Conservation (phyloP, 2,113 vertebrate species). For the Callipepla californica region DNA sequence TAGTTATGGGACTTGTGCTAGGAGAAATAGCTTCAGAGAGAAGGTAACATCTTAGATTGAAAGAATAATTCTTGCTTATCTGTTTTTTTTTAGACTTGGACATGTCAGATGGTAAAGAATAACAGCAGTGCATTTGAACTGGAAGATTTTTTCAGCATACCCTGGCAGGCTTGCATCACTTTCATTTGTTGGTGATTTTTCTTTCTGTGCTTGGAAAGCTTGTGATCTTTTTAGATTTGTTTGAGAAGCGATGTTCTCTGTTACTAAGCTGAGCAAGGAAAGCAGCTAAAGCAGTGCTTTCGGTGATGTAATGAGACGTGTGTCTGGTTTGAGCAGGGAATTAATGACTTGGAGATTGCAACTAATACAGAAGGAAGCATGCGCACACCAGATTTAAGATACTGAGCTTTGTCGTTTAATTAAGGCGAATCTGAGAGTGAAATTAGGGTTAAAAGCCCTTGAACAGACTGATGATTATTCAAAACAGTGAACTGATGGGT, state of each 20-base stretch:
- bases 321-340: constrained; percentile 2
- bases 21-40: neutral
- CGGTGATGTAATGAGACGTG: neutral
- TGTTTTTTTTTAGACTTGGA: neutral
- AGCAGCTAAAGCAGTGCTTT: neutral
- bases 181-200: neutral
- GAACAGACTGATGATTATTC: neutral
- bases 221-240: neutral
- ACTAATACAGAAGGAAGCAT: neutral
- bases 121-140: neutral
- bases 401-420: constrained; percentile 3
- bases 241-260: neutral
- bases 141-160: neutral
- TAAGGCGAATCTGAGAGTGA: constrained; percentile 5
- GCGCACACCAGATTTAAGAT: neutral
- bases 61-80: neutral
- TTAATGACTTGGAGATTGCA: constrained; percentile 33
- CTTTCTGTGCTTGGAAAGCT: neutral
- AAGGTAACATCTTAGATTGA: neutral
- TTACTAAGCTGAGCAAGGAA: neutral
- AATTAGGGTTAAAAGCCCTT: constrained; percentile 1
- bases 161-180: neutral
- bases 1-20: neutral
- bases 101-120: neutral
- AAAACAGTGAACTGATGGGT: neutral